A percentile compares a stretch with the other conserved stretches of the same genome.
phyloP scores from a whole-genome alignment of 2,888 invertebrate genomes.

The Julus scanicus region DNA sequence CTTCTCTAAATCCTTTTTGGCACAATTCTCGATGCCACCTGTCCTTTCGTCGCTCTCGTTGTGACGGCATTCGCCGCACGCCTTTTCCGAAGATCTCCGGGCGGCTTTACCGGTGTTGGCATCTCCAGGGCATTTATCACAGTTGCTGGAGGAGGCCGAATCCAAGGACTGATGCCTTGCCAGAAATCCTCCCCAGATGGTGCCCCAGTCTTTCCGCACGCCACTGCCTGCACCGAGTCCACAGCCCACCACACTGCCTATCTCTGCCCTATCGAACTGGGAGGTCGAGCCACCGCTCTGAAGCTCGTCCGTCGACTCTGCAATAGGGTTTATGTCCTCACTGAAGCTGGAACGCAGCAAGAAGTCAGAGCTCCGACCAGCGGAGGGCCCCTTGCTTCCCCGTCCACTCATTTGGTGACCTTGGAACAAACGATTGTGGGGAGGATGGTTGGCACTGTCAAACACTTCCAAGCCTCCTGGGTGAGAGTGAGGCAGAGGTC shows the following conservation, averaged over 20 bases:
- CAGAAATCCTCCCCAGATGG: slow-evolving; percentile 56
- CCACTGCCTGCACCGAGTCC: not conserved
- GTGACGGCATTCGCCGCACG: slow-evolving; percentile 7
- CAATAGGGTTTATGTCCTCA: slow-evolving; percentile 84
- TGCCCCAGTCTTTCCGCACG: slow-evolving; percentile 49
- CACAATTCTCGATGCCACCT: not conserved
- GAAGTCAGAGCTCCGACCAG: slow-evolving; percentile 59
- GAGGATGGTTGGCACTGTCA: slow-evolving; percentile 59
- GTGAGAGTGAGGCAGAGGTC: slow-evolving; percentile 61
- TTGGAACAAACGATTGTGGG: slow-evolving; percentile 17
- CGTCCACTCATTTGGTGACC: not conserved
- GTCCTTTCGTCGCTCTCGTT: not conserved
- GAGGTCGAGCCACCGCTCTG: slow-evolving; percentile 69
- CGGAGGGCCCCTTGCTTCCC: not conserved
- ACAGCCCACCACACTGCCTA: not conserved
- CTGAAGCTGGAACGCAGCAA: slow-evolving; percentile 69
- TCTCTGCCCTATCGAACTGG: slow-evolving; percentile 32
- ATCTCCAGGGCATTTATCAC: slow-evolving; percentile 50
- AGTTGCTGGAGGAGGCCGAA: slow-evolving; percentile 54
- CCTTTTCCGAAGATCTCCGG: not conserved
- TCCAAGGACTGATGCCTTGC: slow-evolving; percentile 60
- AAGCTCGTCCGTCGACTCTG: slow-evolving; percentile 84
- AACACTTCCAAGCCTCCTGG: slow-evolving; percentile 61
- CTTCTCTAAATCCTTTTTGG: slow-evolving; percentile 18
- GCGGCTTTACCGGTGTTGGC: not conserved